phyloP scores from a whole-genome alignment of 2,888 invertebrate species.

The Diaphora mendica region DNA sequence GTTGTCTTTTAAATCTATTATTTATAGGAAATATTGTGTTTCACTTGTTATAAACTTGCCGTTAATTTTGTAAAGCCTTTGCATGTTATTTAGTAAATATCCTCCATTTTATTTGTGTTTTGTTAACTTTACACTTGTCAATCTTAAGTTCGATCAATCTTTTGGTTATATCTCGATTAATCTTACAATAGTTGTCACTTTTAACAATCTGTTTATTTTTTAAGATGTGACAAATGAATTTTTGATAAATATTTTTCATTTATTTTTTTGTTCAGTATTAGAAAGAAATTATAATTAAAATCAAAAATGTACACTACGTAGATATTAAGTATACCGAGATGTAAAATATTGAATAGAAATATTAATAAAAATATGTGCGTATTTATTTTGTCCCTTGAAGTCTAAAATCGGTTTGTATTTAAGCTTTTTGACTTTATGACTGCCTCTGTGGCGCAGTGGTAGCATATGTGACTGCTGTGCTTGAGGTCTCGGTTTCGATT shows the following conservation, averaged over 20 bases:
- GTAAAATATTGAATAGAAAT: constrained; percentile 56
- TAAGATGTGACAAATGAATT: background rate
- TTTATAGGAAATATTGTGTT: constrained; percentile 1
- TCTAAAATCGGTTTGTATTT: background rate
- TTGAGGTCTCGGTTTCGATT: no score
- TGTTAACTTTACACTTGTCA: constrained; percentile 18
- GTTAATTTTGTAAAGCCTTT: constrained; percentile 18
- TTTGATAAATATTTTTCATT: constrained; percentile 33
- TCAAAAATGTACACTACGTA: constrained; percentile 64
- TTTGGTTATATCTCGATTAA: constrained; percentile 1
- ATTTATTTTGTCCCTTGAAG: constrained; percentile 5
- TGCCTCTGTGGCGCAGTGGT: no score
- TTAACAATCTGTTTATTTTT: background rate
- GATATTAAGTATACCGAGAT: constrained; percentile 66
- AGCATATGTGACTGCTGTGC: no score
- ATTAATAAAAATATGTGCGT: constrained; percentile 47
- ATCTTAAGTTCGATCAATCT: constrained; percentile 19
- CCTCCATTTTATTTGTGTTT: constrained; percentile 20
- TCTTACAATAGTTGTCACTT: background rate
- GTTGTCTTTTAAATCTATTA: background rate
- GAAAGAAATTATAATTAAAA: constrained; percentile 58
- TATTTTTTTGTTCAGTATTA: constrained; percentile 64
- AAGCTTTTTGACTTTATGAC: no score
- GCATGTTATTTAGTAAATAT: constrained; percentile 24
- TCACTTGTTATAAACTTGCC: constrained; percentile 18